Evolutionary conservation across 2,113 vertebrate genomes (phyloP).

Genomic region (Tetrao urogallus): DNA sequence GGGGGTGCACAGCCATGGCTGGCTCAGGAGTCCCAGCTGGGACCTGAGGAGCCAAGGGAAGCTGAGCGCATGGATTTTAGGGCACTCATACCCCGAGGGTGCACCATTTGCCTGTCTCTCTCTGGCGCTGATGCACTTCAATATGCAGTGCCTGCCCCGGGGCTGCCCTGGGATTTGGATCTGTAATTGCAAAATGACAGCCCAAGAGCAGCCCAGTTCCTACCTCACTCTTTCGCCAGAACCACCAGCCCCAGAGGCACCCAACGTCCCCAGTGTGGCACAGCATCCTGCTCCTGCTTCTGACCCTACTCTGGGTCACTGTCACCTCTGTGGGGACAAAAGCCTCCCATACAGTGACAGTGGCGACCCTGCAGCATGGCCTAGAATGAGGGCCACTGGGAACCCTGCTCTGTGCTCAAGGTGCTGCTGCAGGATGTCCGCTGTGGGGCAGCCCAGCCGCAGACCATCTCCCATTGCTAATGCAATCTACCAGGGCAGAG

Average conservation of each 20-base stretch:
- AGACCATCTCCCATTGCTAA: neutral
- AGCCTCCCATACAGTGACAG: too few species aligned
- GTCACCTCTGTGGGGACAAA: neutral
- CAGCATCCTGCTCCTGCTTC: neutral
- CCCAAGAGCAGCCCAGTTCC: neutral
- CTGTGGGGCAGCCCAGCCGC: neutral
- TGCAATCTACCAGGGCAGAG: neutral
- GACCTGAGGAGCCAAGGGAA: neutral
- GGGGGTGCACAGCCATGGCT: too few species aligned
- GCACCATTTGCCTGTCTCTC: neutral
- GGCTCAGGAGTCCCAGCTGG: neutral
- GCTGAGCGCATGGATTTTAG: neutral
- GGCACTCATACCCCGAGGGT: neutral
- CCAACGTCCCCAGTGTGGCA: neutral
- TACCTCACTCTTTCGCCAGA: accelerated
- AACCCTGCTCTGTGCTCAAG: too few species aligned
- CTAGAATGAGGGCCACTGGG: too few species aligned
- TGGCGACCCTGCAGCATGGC: too few species aligned
- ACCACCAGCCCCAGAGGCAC: accelerated
- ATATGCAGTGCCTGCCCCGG: neutral
- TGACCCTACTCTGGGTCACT: neutral
- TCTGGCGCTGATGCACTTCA: neutral
- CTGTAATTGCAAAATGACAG: neutral
- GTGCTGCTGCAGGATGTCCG: neutral
- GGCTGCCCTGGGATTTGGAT: neutral